Conservation (phyloP, 2,888 invertebrate genomes). For the Rhagium mordax region DNA sequence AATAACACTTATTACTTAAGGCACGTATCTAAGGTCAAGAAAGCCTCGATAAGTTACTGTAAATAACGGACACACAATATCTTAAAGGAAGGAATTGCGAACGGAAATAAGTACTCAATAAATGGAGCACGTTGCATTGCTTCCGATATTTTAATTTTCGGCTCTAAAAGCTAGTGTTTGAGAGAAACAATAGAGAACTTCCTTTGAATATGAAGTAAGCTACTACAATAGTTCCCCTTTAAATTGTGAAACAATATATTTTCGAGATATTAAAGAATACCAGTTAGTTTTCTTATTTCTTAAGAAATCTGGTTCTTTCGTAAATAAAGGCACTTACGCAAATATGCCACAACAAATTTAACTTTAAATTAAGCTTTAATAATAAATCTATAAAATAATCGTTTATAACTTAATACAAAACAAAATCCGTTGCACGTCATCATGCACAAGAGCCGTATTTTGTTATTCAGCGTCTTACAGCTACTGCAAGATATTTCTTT, state of each 20-base stretch:
- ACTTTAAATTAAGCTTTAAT: no score
- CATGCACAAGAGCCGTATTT: no score
- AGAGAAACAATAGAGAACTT: slow-evolving; percentile 15
- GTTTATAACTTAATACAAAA: no score
- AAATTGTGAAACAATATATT: slow-evolving; percentile 6
- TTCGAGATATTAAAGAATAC: neutral
- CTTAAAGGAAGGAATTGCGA: neutral
- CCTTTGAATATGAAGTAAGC: slow-evolving; percentile 20
- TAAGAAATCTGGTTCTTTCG: neutral
- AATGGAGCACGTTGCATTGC: slow-evolving; percentile 14
- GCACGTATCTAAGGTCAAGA: neutral
- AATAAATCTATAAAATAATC: no score
- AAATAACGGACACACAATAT: neutral
- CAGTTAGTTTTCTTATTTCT: slow-evolving; percentile 2
- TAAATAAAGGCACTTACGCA: no score
- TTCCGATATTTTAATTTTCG: slow-evolving; percentile 16
- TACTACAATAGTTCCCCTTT: slow-evolving; percentile 12
- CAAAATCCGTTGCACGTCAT: no score
- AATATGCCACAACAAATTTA: no score
- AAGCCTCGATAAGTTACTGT: neutral
- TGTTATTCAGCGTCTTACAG: no score
- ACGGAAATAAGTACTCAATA: slow-evolving; percentile 12
- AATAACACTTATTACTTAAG: neutral
- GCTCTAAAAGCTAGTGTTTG: slow-evolving; percentile 12
- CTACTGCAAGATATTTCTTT: no score